Percentiles rank a stretch among this genome's conserved stretches.
Evolutionary conservation across 2,797 vertebrate species (phyloP).

Genomic region (Bovichtus diacanthus): DNA sequence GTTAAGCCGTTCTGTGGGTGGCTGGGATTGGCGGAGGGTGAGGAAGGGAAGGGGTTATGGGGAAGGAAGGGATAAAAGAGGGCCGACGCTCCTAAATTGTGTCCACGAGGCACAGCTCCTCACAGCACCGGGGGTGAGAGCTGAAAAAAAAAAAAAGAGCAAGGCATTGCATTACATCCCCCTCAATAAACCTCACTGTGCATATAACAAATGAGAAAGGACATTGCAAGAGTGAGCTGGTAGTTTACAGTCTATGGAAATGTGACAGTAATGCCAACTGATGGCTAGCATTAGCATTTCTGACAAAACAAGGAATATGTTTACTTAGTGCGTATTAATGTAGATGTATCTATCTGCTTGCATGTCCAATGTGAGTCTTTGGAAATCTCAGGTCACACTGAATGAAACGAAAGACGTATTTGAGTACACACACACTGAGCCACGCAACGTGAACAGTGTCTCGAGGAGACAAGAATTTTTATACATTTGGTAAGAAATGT

Average conservation of each 20-base stretch:
- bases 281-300: slow-evolving; percentile 27
- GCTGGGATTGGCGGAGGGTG: slow-evolving; percentile 51
- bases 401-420: slow-evolving; percentile 19
- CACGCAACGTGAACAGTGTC: slow-evolving; percentile 3
- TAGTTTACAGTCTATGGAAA: slow-evolving; percentile 10
- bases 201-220: slow-evolving; percentile 28
- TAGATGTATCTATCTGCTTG: slow-evolving; percentile 16
- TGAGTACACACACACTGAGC: slow-evolving; percentile 6
- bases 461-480: not conserved
- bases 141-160: slow-evolving; percentile 74
- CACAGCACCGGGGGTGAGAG: slow-evolving; percentile 51
- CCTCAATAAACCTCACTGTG: slow-evolving; percentile 28
- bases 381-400: slow-evolving; percentile 2
- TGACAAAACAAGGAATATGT: slow-evolving; percentile 10
- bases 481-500: too few species aligned
- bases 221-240: slow-evolving; percentile 6
- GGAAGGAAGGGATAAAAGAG: slow-evolving; percentile 59
- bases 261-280: slow-evolving; percentile 11
- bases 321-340: slow-evolving; percentile 6
- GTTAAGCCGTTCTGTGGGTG: slow-evolving; percentile 51
- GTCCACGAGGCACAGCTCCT: slow-evolving; percentile 70
- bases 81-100: slow-evolving; percentile 53
- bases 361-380: not conserved
- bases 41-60: slow-evolving; percentile 48
- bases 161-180: slow-evolving; percentile 56